Evolutionary conservation across 2,797 vertebrate species (phyloP).

Genomic region (Argyrosomus regius): DNA sequence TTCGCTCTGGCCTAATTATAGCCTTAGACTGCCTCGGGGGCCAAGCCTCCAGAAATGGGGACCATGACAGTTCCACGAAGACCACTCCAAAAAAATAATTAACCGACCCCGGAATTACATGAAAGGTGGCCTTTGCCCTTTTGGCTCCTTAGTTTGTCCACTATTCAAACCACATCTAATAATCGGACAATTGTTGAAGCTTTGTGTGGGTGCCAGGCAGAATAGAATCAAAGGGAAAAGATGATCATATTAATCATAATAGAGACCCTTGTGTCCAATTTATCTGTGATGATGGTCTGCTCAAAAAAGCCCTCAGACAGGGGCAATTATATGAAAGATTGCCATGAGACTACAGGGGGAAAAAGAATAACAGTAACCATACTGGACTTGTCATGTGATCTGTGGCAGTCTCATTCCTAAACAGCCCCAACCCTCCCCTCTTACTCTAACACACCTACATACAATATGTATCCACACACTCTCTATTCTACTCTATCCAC

Average conservation of each 20-base stretch:
- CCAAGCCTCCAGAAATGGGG: conserved; percentile 71
- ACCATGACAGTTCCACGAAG: conserved; percentile 67
- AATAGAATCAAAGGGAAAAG: conserved; percentile 63
- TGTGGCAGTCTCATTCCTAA: conserved; percentile 60
- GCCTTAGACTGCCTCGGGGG: conserved; percentile 66
- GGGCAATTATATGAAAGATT: conserved; percentile 58
- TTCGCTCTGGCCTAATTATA: conserved; percentile 78
- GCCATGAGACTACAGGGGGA: conserved; percentile 58
- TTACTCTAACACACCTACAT: conserved; percentile 44
- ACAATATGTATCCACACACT: conserved; percentile 30
- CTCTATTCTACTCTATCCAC: neutral
- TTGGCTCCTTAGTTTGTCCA: conserved; percentile 57
- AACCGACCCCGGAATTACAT: conserved; percentile 69
- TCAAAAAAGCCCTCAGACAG: conserved; percentile 56
- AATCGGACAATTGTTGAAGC: conserved; percentile 60
- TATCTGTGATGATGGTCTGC: conserved; percentile 48
- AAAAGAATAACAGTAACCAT: conserved; percentile 53
- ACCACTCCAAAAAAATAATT: conserved; percentile 68
- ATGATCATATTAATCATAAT: conserved; percentile 69
- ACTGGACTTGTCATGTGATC: conserved; percentile 75
- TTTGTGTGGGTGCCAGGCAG: conserved; percentile 43
- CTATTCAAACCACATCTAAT: conserved; percentile 62
- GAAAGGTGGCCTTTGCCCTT: conserved; percentile 69
- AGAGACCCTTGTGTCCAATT: conserved; percentile 50
- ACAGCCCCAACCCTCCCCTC: conserved; percentile 30